Percentiles rank a stretch among this genome's conserved stretches.
These are phyloP conservation scores for Perccottus glenii DNA, from an alignment of 2,113 vertebrate species.

Conservation along the genomic window DNA sequence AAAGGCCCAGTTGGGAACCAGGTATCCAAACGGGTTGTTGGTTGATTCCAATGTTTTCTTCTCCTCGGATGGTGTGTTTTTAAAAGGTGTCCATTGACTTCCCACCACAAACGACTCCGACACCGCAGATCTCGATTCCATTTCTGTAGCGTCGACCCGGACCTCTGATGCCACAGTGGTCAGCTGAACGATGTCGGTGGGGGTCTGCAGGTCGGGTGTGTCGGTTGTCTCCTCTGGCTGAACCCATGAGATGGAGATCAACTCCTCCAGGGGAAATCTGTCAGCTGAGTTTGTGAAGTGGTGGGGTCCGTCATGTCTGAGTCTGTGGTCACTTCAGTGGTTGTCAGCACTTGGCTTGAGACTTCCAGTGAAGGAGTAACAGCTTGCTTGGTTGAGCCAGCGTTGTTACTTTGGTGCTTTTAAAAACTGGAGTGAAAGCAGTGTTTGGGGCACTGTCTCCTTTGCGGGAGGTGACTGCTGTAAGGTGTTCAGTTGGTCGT, in stretches of 20 bases:
- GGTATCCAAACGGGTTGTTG: conserved; percentile 53
- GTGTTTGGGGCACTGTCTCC: conserved; percentile 26
- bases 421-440: conserved; percentile 34
- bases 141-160: conserved; percentile 38
- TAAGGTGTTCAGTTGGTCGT: conserved; percentile 40
- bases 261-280: conserved; percentile 34
- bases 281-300: conserved; percentile 29
- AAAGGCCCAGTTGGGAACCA: conserved; percentile 68
- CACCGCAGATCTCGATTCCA: conserved; percentile 67
- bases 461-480: conserved; percentile 26
- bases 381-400: conserved; percentile 13
- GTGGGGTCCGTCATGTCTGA: conserved; percentile 22
- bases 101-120: conserved; percentile 66
- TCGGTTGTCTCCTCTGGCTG: conserved; percentile 39
- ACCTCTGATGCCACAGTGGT: conserved; percentile 30
- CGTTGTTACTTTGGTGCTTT: conserved; percentile 27
- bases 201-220: conserved; percentile 1
- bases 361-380: conserved; percentile 23
- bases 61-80: conserved; percentile 48
- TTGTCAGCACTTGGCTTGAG: conserved; percentile 45
- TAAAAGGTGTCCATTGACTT: conserved; percentile 47
- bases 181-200: conserved; percentile 24
- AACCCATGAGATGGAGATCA: conserved; percentile 64
- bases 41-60: conserved; percentile 13
- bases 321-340: conserved; percentile 50